Evolutionary conservation across 2,113 vertebrate species (phyloP).

Genomic region (Pteronura brasiliensis): DNA sequence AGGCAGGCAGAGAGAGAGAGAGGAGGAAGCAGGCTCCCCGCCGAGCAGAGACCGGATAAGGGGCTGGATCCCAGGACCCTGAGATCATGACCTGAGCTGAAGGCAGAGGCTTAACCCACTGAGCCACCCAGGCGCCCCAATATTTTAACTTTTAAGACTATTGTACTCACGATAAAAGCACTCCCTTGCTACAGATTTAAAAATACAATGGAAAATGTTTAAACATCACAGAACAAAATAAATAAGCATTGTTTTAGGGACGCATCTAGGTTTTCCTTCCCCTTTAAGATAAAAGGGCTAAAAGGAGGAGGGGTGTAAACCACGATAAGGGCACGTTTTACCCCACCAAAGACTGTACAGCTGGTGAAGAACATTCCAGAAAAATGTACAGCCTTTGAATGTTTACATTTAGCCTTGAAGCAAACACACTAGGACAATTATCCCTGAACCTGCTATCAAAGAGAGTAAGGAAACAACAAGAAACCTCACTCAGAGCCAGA

Average conservation of each 20-base stretch:
- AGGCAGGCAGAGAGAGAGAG: too few species aligned
- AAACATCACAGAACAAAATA: neutral
- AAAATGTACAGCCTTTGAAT: neutral
- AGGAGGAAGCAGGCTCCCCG: too few species aligned
- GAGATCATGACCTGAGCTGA: too few species aligned
- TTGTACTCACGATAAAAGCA: neutral
- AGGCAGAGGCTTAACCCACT: too few species aligned
- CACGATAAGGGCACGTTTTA: neutral
- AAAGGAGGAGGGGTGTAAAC: neutral
- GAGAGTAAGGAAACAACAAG: neutral
- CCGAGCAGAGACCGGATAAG: too few species aligned
- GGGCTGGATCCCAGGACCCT: too few species aligned
- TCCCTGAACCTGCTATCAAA: neutral
- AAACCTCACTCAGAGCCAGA: neutral
- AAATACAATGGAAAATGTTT: slow-evolving; percentile 25
- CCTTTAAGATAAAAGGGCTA: neutral
- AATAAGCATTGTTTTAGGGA: slow-evolving; percentile 20
- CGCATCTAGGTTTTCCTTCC: neutral
- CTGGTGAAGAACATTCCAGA: slow-evolving; percentile 27
- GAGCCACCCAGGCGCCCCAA: too few species aligned
- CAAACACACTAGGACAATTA: slow-evolving; percentile 12
- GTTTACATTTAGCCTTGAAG: slow-evolving; percentile 7
- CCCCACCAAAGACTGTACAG: neutral
- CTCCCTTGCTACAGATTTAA: neutral
- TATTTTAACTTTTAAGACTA: slow-evolving; percentile 33